Conservation (phyloP, 2,113 vertebrate species). For the Calypte anna region DNA sequence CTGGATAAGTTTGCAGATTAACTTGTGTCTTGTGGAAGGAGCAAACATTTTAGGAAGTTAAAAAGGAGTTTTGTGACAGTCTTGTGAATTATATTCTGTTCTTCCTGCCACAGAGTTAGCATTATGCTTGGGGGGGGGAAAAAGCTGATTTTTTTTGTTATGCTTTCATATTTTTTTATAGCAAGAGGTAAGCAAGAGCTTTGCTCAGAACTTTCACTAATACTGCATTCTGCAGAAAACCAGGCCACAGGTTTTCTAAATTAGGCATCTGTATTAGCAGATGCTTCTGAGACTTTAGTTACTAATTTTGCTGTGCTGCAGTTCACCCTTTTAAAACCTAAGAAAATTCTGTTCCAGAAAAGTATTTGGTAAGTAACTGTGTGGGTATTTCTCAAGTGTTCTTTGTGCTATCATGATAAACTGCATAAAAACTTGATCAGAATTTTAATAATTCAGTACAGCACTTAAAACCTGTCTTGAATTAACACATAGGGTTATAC, state of each 20-base stretch:
- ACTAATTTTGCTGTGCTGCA: not conserved
- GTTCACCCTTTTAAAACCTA: not conserved
- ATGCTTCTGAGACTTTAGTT: not conserved
- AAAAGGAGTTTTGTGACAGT: not conserved
- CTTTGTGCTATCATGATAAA: not conserved
- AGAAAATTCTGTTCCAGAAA: not conserved
- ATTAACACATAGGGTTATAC: not conserved
- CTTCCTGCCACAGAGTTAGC: not conserved
- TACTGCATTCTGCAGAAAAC: not conserved
- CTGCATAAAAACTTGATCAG: not conserved
- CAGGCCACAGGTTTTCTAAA: constrained; percentile 2
- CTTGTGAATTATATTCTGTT: not conserved
- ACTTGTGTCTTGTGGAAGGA: not conserved
- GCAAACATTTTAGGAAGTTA: not conserved
- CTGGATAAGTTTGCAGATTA: not conserved
- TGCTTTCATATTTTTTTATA: not conserved
- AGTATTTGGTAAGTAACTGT: not conserved
- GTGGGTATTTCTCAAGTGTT: not conserved
- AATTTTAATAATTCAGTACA: not conserved
- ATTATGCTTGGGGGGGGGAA: fast-evolving
- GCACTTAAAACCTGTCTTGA: not conserved
- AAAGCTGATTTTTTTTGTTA: not conserved
- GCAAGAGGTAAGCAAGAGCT: not conserved
- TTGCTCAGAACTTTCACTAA: not conserved
- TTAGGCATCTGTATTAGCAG: constrained; percentile 13